Percentiles rank a stretch among this genome's conserved stretches.
These are phyloP conservation scores for Andrena fulva DNA, from an alignment of 2,888 invertebrate species.

Conservation along the genomic window DNA sequence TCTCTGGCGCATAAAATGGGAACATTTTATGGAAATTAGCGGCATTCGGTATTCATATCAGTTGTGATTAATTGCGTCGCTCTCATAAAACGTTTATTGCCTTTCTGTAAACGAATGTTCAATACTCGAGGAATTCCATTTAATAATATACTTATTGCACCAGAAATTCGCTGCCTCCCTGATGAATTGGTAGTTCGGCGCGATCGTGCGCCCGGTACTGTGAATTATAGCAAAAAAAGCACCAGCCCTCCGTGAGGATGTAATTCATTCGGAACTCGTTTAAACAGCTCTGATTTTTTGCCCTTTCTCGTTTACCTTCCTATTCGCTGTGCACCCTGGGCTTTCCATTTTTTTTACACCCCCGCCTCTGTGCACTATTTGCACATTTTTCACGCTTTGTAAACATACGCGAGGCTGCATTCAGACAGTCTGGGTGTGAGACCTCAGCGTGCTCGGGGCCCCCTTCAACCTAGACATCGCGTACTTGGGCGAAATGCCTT, in stretches of 20 bases:
- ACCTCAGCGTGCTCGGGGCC: not conserved
- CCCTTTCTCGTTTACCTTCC: constrained; percentile 40
- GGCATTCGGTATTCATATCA: not conserved
- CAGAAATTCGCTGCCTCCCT: too few species aligned
- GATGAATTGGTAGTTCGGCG: not conserved
- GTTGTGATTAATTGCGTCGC: constrained; percentile 26
- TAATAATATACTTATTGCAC: constrained; percentile 1
- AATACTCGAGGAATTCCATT: not conserved
- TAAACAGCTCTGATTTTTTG: constrained; percentile 42
- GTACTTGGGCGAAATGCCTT: not conserved
- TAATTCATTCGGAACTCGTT: constrained; percentile 28
- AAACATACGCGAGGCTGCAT: constrained; percentile 4
- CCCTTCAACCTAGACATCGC: not conserved
- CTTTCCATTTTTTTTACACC: constrained; percentile 36
- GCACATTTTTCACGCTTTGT: constrained; percentile 40
- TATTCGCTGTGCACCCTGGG: constrained; percentile 37
- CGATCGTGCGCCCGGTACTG: not conserved
- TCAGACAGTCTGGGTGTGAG: constrained; percentile 41
- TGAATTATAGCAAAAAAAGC: not conserved
- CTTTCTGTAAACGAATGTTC: not conserved
- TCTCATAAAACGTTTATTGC: constrained; percentile 38
- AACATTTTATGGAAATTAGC: constrained; percentile 39
- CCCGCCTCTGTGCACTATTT: constrained; percentile 37
- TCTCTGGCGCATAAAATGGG: constrained; percentile 12
- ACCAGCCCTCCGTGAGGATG: constrained; percentile 11